Evolutionary conservation across 2,797 vertebrate genomes (phyloP).

Genomic region (Numenius phaeopus): DNA sequence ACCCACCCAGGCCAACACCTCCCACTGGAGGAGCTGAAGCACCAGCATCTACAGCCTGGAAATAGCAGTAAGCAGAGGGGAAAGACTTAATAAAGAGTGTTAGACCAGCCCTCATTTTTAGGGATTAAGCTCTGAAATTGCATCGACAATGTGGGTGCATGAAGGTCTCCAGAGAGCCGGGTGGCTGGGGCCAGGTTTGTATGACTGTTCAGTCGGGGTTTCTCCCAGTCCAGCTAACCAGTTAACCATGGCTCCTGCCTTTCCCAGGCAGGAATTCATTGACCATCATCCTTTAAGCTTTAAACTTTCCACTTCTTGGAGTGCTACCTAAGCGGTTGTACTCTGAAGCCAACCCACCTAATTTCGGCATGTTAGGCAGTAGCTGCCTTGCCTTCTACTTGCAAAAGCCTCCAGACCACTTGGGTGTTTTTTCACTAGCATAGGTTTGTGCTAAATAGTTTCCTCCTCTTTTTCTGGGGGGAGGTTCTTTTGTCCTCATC

Average conservation of each 20-base stretch:
- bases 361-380: not conserved
- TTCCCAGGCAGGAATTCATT: not conserved
- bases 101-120: not conserved
- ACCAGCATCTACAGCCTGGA: not conserved
- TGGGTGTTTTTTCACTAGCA: not conserved
- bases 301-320: not conserved
- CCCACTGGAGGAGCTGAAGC: not conserved
- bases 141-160: rapidly evolving
- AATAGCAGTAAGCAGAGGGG: not conserved
- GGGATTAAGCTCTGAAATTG: not conserved
- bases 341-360: not conserved
- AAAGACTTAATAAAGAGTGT: not conserved
- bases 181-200: not conserved
- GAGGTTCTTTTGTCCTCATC: not conserved
- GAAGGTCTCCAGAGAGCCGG: rapidly evolving
- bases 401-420: not conserved
- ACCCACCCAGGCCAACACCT: rapidly evolving
- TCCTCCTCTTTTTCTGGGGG: not conserved
- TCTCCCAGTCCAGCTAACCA: not conserved
- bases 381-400: not conserved
- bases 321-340: not conserved
- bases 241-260: not conserved
- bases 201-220: not conserved
- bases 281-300: not conserved
- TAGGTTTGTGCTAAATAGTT: not conserved